Percentiles rank a stretch among this genome's conserved stretches.
These are phyloP conservation scores for Patella ulyssiponensis DNA, from an alignment of 2,888 invertebrate genomes.

Conservation along the genomic window DNA sequence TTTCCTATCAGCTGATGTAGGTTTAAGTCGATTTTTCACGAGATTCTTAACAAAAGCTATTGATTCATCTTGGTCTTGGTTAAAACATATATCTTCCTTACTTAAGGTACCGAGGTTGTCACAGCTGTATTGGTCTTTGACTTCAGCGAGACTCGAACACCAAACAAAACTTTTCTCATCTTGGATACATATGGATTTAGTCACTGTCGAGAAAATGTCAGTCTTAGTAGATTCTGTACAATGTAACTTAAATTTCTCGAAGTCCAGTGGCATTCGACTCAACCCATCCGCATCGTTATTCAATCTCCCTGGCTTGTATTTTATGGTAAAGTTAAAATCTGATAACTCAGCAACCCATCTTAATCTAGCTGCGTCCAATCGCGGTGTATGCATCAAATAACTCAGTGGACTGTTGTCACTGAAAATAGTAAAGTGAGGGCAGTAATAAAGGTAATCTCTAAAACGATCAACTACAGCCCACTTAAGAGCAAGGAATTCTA, in stretches of 20 bases:
- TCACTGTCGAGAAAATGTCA: slow-evolving; percentile 1
- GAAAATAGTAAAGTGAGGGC: slow-evolving; percentile 33
- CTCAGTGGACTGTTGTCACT: slow-evolving; percentile 39
- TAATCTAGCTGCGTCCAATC: slow-evolving; percentile 34
- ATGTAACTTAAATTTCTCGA: slow-evolving; percentile 19
- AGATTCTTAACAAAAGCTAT: slow-evolving; percentile 12
- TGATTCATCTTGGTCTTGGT: slow-evolving; percentile 15
- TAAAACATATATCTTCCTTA: neutral
- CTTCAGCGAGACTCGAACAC: neutral
- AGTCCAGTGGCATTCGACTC: slow-evolving; percentile 34
- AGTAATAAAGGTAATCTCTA: slow-evolving; percentile 40
- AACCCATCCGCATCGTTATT: slow-evolving; percentile 34
- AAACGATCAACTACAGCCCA: slow-evolving; percentile 40
- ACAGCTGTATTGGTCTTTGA: neutral
- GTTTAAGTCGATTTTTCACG: neutral
- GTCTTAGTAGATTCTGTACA: slow-evolving; percentile 11
- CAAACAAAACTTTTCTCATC: neutral
- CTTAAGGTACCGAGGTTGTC: slow-evolving; percentile 1
- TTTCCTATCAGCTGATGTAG: slow-evolving; percentile 1
- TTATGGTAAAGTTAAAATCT: slow-evolving; percentile 39
- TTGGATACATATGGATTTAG: slow-evolving; percentile 13
- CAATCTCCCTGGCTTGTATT: slow-evolving; percentile 32
- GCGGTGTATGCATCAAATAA: slow-evolving; percentile 31
- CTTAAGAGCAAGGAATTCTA: slow-evolving; percentile 39
- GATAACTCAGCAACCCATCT: slow-evolving; percentile 37